Evolutionary conservation across 2,888 invertebrate genomes (phyloP).

Genomic region (Leptothorax acervorum): DNA sequence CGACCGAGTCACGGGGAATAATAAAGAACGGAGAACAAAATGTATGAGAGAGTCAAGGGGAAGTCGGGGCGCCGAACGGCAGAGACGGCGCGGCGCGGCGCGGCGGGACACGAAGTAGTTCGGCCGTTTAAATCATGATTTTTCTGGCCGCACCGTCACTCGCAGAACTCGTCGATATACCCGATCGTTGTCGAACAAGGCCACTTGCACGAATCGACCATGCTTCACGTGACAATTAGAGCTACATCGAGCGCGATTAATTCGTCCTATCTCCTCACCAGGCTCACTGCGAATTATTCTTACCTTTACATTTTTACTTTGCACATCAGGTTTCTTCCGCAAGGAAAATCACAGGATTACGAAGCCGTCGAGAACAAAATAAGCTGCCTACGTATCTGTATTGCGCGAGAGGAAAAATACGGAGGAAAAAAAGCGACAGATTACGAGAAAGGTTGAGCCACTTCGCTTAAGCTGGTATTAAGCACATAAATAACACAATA

Average conservation of each 20-base stretch:
- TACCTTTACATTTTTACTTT: conserved; percentile 18
- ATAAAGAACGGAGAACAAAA: conserved; percentile 68
- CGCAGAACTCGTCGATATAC: conserved; percentile 65
- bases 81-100: not conserved
- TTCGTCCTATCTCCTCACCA: conserved; percentile 34
- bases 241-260: conserved; percentile 63
- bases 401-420: conserved; percentile 61
- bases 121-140: conserved; percentile 77
- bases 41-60: conserved; percentile 52
- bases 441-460: conserved; percentile 77
- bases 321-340: conserved; percentile 59
- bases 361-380: conserved; percentile 71
- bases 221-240: conserved; percentile 72
- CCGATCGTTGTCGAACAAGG: conserved; percentile 69
- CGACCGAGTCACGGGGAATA: conserved; percentile 70
- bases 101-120: conserved; percentile 28
- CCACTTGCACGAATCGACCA: conserved; percentile 66
- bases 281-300: conserved; percentile 15
- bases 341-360: conserved; percentile 79
- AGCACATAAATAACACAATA: conserved; percentile 81
- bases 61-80: conserved; percentile 10
- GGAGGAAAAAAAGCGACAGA: conserved; percentile 70
- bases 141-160: conserved; percentile 71
- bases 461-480: conserved; percentile 80
- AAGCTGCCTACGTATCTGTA: conserved; percentile 63